phyloP scores from a whole-genome alignment of 1,140 invertebrate genomes.

The Eriocheir sinensis region DNA sequence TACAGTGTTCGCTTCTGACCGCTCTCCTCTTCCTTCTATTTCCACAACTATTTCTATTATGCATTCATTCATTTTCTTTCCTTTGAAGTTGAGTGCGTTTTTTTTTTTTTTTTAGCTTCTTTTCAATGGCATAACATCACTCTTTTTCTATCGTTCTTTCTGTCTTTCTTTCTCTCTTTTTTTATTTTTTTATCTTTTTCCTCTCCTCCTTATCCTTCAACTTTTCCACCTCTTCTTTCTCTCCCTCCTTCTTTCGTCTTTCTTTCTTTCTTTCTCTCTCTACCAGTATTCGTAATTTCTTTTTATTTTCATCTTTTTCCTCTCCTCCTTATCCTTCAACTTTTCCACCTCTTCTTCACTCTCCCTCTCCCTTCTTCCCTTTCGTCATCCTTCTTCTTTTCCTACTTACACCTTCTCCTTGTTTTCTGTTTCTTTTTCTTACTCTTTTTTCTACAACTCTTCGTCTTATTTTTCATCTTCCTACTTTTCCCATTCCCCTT shows the following conservation, averaged over 20 bases:
- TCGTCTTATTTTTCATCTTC: background rate
- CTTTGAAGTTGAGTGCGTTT: background rate
- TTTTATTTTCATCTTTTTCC: no score
- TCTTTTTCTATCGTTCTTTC: constrained; percentile 14
- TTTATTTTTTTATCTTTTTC: background rate
- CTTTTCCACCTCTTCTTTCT: background rate
- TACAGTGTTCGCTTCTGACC: background rate
- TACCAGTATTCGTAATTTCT: no score
- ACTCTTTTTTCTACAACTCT: background rate
- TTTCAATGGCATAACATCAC: background rate
- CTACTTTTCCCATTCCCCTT: background rate
- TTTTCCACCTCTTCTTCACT: no score
- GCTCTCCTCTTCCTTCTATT: background rate
- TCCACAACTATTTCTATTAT: background rate
- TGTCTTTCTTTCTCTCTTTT: background rate
- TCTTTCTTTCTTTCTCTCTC: background rate
- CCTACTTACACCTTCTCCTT: background rate
- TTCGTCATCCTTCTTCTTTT: background rate
- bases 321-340: no score
- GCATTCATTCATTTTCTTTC: background rate
- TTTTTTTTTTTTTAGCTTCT: background rate
- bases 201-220: background rate
- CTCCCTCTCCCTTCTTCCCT: no score
- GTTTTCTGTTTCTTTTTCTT: background rate
- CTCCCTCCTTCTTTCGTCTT: background rate